Percentiles rank a stretch among this genome's conserved stretches.
phyloP scores from a whole-genome alignment of 2,797 vertebrate species.

The Gymnothorax reevesii region DNA sequence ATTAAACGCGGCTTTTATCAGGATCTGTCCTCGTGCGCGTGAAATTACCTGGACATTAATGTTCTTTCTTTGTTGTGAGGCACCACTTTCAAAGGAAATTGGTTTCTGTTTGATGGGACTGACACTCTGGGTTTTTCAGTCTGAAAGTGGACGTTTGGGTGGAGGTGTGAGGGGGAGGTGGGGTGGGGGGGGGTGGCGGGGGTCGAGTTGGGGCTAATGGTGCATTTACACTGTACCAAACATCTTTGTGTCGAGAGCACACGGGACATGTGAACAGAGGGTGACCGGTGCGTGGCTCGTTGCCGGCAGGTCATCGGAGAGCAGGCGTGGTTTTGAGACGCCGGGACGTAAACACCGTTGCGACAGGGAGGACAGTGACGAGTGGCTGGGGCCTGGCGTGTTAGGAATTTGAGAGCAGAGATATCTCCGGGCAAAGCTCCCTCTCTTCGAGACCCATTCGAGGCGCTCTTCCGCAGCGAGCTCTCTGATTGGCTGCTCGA shows the following conservation, averaged over 20 bases:
- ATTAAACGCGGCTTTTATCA: neutral
- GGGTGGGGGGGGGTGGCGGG: neutral
- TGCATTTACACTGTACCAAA: neutral
- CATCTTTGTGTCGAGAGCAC: constrained; percentile 14
- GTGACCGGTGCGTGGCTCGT: constrained; percentile 43
- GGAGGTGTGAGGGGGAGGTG: neutral
- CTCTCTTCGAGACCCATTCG: constrained; percentile 66
- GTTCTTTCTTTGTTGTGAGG: neutral
- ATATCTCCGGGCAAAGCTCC: constrained; percentile 78
- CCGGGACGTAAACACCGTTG: constrained; percentile 42
- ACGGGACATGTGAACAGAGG: constrained; percentile 47
- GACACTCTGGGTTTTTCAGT: neutral
- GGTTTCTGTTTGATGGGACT: neutral
- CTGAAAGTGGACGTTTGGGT: neutral
- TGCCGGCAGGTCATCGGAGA: neutral
- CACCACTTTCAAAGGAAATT: neutral
- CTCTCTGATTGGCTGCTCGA: constrained; percentile 68
- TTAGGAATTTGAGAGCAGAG: constrained; percentile 21
- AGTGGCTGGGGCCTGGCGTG: neutral
- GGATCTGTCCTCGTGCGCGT: neutral
- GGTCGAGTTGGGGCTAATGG: neutral
- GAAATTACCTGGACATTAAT: neutral
- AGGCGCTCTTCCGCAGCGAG: constrained; percentile 61
- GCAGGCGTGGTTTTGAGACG: neutral
- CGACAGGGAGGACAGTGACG: constrained; percentile 7